Base-by-base conservation (phyloP, 2,888 invertebrate species). In the Microctonus aethiopoides region DNA sequence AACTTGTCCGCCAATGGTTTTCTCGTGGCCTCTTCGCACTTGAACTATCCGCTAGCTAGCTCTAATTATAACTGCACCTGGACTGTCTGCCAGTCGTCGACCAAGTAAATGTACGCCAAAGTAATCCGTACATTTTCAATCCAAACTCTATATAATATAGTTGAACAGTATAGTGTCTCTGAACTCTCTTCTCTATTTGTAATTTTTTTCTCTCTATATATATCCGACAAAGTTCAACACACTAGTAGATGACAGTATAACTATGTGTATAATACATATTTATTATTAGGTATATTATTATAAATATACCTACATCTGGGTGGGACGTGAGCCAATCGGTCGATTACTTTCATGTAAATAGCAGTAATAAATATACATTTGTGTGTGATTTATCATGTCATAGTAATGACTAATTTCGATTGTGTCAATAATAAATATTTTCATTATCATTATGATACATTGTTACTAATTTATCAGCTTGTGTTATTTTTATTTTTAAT, bases 1-100 rank as follows among this genome's bases (percentile, higher is more conserved):
- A 20, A 32, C 29, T 54, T 34, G 6, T 34, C 34, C 57, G 26
- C 57, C 16, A 57, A 32, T 57, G n/a, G 34, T 57, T 32, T 13
- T 16, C 52, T n/a, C 29, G 29, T 62, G 51, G 29, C 62, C 51
- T 22, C 54, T 64, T 64, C 70, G 70, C 65, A 65, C 70, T 70
- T 66, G 70, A 70, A 70, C 70, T 65, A 60, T 65, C 70, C 57
- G 39, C 60, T 65, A 65, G 39, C 60, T 65, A 65, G 65, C 52
- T 70, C 65, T 70, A 70, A 70, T 70, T 70, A 70, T 70, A 70
- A 66, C 70, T 70, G 70, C 70, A 70, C 70, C 70, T 70, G 70
- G 70, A 57, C 65, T 65, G 64, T 36, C 32, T 51, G 63, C 59
- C 22, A 22, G 32, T 59, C 46, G 16, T 16, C 20, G 57, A 20